Conservation (phyloP, 2,797 vertebrate genomes). For the Falco novaeseelandiae region DNA sequence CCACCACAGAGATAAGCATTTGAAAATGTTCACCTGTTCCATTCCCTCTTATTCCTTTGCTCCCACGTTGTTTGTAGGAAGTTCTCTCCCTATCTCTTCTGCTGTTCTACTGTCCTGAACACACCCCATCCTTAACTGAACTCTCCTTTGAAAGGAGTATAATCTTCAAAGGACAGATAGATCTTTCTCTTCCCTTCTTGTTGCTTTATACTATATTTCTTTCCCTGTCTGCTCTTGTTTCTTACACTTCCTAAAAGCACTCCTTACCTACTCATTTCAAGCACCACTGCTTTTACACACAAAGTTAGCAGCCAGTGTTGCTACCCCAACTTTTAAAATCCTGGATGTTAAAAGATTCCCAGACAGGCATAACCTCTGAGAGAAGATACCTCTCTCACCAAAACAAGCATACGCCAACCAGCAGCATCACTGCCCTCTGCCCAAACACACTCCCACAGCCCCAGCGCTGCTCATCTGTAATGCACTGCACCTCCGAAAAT, state of each 20-base stretch:
- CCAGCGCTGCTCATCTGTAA: neutral
- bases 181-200: neutral
- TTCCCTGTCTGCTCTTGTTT: neutral
- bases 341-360: neutral
- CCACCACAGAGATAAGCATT: neutral
- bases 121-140: neutral
- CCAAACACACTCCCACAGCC: neutral
- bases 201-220: neutral
- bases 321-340: neutral
- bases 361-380: neutral
- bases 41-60: neutral
- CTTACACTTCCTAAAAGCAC: neutral
- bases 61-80: neutral
- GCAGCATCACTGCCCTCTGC: neutral
- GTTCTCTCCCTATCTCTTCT: neutral
- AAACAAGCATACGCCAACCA: neutral
- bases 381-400: neutral
- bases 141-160: neutral
- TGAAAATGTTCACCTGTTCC: neutral
- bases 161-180: neutral
- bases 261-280: neutral
- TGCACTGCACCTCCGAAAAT: neutral
- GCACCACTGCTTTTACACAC: neutral
- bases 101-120: neutral
- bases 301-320: neutral